phyloP scores from a whole-genome alignment of 1,140 invertebrate genomes.

The Eriocheir sinensis region DNA sequence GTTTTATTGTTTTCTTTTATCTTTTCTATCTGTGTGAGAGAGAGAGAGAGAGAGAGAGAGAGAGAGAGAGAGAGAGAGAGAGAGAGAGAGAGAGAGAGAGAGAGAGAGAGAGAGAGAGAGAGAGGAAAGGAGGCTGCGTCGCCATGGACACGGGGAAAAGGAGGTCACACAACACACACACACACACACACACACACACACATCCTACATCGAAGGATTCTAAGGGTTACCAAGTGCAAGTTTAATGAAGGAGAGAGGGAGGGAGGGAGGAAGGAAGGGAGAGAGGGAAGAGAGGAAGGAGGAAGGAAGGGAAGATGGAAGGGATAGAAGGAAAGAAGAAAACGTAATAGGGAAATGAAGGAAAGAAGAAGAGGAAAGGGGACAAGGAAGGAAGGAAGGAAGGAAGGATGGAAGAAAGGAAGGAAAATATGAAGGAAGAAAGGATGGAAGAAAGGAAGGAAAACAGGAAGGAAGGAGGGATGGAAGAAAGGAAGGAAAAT shows the following conservation, averaged over 20 bases:
- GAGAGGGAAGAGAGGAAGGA: neutral
- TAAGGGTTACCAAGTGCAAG: too few relatives aligned
- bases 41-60: too few relatives aligned
- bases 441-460: neutral
- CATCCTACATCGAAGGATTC: too few relatives aligned
- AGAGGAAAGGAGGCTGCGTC: neutral
- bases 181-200: too few relatives aligned
- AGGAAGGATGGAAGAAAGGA: neutral
- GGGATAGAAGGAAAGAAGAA: neutral
- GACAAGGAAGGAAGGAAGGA: neutral
- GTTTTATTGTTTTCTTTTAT: too few relatives aligned
- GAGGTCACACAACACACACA: too few relatives aligned
- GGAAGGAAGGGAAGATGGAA: neutral
- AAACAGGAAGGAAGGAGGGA: neutral
- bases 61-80: too few relatives aligned
- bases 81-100: too few relatives aligned
- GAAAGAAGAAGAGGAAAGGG: neutral
- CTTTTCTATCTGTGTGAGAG: too few relatives aligned
- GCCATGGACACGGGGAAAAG: too few relatives aligned
- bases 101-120: constrained; percentile 37
- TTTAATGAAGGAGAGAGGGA: neutral
- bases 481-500: neutral
- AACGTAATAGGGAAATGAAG: neutral
- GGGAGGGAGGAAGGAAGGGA: neutral
- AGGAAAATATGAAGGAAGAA: neutral